phyloP scores from a whole-genome alignment of 1,140 invertebrate species.

The Nasonia vitripennis region DNA sequence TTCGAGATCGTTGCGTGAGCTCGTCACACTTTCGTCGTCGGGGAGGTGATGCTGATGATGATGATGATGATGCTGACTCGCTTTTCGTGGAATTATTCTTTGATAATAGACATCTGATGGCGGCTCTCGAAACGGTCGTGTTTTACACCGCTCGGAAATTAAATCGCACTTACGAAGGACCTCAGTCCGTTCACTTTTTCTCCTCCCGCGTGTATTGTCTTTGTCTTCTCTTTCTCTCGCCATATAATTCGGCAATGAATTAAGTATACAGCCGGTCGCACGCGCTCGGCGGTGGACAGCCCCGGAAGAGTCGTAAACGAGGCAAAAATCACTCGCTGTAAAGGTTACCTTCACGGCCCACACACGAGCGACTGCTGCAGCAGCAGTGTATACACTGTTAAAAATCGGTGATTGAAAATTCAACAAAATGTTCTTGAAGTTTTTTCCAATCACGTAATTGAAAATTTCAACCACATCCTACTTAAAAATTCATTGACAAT shows the following conservation, averaged over 20 bases:
- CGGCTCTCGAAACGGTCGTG: too few relatives aligned
- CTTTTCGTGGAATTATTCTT: too few relatives aligned
- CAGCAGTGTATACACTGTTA: too few relatives aligned
- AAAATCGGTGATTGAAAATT: too few relatives aligned
- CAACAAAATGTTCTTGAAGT: too few relatives aligned
- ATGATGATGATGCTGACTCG: neutral
- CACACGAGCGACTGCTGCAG: neutral
- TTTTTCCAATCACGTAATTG: too few relatives aligned
- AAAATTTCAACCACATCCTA: too few relatives aligned
- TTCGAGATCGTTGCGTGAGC: neutral
- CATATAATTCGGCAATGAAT: slow-evolving; percentile 6
- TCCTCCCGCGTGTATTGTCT: neutral
- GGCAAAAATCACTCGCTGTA: slow-evolving; percentile 16
- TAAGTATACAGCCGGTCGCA: neutral
- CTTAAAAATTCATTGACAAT: too few relatives aligned
- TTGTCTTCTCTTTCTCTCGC: neutral
- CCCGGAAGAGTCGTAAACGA: slow-evolving; percentile 1
- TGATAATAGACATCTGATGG: too few relatives aligned
- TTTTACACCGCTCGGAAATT: neutral
- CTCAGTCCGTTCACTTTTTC: neutral
- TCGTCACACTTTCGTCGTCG: slow-evolving; percentile 21
- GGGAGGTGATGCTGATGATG: neutral
- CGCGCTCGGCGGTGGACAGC: neutral
- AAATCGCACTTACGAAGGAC: neutral
- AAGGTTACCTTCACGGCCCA: slow-evolving; percentile 23